Evolutionary conservation across 1,140 invertebrate genomes (phyloP).

Genomic region (Drosophila bocki): DNA sequence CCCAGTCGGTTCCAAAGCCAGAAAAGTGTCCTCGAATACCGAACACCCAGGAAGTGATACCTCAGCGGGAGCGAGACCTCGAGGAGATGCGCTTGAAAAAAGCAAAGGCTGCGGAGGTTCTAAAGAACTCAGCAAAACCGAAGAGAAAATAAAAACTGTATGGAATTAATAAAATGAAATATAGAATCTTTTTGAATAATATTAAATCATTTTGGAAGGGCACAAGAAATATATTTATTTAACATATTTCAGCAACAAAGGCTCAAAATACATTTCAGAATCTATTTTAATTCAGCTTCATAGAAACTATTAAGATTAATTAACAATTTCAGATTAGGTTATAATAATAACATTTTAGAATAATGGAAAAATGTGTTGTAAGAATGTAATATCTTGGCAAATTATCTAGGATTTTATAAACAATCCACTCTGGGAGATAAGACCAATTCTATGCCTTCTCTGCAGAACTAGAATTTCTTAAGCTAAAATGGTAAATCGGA

Average conservation of each 20-base stretch:
- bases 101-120: constrained; percentile 91
- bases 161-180: neutral
- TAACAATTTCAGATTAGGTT: neutral
- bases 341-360: neutral
- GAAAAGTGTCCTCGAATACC: constrained; percentile 54
- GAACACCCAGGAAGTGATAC: constrained; percentile 87
- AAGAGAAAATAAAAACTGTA: constrained; percentile 10
- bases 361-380: neutral
- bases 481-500: too few species aligned
- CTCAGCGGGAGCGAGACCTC: constrained; percentile 90
- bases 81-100: constrained; percentile 88
- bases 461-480: neutral
- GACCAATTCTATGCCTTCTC: neutral
- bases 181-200: neutral
- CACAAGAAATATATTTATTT: too few species aligned
- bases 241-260: neutral
- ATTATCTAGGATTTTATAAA: neutral
- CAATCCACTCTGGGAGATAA: neutral
- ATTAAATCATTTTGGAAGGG: neutral
- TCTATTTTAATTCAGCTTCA: neutral
- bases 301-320: neutral
- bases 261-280: neutral
- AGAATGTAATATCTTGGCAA: neutral
- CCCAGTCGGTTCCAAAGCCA: constrained; percentile 14
- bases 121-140: constrained; percentile 87